Evolutionary conservation across 2,888 invertebrate species (phyloP).

Genomic region (Ophion ventricosus): DNA sequence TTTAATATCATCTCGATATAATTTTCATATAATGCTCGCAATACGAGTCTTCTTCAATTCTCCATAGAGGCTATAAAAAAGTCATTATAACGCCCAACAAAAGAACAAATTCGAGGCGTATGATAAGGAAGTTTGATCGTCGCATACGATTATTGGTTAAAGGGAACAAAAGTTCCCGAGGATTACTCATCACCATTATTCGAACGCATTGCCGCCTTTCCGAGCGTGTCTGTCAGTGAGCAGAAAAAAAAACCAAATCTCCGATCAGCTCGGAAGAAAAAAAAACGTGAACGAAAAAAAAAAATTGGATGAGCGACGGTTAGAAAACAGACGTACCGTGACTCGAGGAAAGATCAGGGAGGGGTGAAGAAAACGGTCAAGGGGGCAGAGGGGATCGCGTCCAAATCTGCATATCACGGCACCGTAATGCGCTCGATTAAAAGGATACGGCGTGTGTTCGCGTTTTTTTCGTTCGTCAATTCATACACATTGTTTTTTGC

Average conservation of each 20-base stretch:
- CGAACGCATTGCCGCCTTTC: constrained; percentile 36
- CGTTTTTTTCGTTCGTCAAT: constrained; percentile 71
- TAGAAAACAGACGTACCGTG: constrained; percentile 56
- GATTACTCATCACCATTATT: constrained; percentile 59
- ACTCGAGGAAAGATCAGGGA: constrained; percentile 36
- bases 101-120: constrained; percentile 29
- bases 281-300: constrained; percentile 47
- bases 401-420: constrained; percentile 79
- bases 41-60: background rate
- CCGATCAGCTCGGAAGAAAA: constrained; percentile 36
- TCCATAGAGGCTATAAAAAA: background rate
- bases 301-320: constrained; percentile 56
- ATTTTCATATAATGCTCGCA: background rate
- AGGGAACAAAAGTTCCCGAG: constrained; percentile 44
- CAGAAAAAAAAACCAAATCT: constrained; percentile 43
- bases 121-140: constrained; percentile 52
- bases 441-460: constrained; percentile 72
- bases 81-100: constrained; percentile 26
- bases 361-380: background rate
- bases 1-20: background rate
- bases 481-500: constrained; percentile 63
- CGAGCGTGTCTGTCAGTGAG: constrained; percentile 33
- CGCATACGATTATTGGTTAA: constrained; percentile 33
- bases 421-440: constrained; percentile 77
- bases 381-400: constrained; percentile 29